A percentile compares a stretch with the other conserved stretches of the same genome.
phyloP scores from a whole-genome alignment of 2,113 vertebrate species.

The Stigmatopora nigra region DNA sequence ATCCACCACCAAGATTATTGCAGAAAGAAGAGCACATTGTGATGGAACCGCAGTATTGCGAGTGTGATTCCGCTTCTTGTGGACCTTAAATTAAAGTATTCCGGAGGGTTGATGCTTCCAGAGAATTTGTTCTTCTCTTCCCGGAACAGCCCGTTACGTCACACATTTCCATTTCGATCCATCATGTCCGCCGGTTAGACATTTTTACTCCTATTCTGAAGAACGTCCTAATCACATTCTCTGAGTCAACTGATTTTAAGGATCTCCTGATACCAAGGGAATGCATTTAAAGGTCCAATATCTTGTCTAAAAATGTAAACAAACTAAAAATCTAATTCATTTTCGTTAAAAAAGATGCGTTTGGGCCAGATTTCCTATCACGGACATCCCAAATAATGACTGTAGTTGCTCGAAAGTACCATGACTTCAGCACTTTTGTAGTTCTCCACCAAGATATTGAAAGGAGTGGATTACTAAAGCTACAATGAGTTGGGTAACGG shows the following conservation, averaged over 20 bases:
- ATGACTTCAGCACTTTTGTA: neutral
- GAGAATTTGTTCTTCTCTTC: neutral
- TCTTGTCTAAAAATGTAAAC: no score
- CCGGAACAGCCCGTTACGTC: neutral
- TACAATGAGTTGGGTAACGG: slow-evolving; percentile 28
- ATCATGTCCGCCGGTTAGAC: neutral
- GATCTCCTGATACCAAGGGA: no score
- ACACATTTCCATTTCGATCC: neutral
- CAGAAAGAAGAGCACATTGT: slow-evolving; percentile 3
- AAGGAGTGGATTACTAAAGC: neutral
- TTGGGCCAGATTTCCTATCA: no score
- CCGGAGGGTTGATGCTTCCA: neutral
- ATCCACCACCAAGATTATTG: neutral
- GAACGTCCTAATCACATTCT: no score
- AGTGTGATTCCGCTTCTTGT: neutral
- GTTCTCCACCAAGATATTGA: neutral
- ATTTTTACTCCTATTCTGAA: neutral
- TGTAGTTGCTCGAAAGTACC: no score
- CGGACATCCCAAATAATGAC: no score
- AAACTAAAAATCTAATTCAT: no score
- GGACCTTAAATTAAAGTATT: neutral
- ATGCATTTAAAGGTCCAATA: no score
- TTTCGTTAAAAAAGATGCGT: no score
- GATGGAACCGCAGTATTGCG: neutral
- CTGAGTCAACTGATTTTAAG: no score